Percentiles rank a stretch among this genome's conserved stretches.
phyloP scores from a whole-genome alignment of 2,113 vertebrate species.

The Cisticola juncidis region DNA sequence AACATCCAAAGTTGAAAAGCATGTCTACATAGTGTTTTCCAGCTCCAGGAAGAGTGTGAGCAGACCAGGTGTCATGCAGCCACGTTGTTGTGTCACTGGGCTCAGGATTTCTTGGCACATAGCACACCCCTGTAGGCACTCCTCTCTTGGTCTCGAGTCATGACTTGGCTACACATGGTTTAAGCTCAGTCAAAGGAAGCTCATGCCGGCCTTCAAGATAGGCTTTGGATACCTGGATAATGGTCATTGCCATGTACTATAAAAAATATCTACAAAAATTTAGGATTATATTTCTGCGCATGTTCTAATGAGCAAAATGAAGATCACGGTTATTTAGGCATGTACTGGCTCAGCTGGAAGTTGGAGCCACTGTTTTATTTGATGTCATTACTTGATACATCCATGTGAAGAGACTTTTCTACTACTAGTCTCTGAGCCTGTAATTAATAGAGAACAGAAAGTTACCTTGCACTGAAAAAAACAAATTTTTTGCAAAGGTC shows the following conservation, averaged over 20 bases:
- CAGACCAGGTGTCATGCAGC: neutral
- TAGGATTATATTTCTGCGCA: neutral
- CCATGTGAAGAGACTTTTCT: neutral
- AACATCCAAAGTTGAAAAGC: neutral
- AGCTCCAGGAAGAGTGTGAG: neutral
- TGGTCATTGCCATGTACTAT: neutral
- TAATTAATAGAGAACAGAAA: neutral
- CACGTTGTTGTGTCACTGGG: fast-evolving
- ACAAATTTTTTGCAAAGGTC: neutral
- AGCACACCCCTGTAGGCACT: neutral
- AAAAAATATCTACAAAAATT: neutral
- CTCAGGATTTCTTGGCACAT: neutral
- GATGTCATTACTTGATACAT: neutral
- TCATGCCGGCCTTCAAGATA: neutral
- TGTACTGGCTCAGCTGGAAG: neutral
- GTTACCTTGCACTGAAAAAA: neutral
- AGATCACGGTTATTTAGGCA: neutral
- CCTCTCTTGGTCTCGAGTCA: neutral
- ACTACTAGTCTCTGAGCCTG: neutral
- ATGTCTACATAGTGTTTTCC: neutral
- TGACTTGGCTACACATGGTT: fast-evolving
- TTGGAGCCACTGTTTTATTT: neutral
- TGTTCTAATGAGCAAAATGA: neutral
- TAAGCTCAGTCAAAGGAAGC: neutral
- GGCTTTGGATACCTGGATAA: neutral